A percentile compares a stretch with the other conserved stretches of the same genome.
phyloP scores from a whole-genome alignment of 1,140 invertebrate species.

The Chrysomallon squamiferum region DNA sequence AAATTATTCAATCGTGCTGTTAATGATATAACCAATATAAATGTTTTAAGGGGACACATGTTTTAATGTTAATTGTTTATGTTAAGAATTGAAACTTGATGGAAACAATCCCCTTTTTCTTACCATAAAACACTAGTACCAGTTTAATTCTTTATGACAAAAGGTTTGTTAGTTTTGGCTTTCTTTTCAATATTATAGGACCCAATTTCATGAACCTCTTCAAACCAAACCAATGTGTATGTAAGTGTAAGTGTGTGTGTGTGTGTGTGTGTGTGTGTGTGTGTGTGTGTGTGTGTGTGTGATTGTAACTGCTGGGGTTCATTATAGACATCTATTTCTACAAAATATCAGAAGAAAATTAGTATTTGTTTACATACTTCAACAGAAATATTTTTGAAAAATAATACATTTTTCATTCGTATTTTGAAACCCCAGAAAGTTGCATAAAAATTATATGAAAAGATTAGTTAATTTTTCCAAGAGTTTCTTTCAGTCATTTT shows the following conservation, averaged over 20 bases:
- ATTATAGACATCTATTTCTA: background rate
- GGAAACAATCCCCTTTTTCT: background rate
- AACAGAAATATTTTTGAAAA: background rate
- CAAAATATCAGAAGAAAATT: background rate
- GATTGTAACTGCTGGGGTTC: background rate
- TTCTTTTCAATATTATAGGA: background rate
- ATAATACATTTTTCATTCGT: background rate
- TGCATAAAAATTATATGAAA: background rate
- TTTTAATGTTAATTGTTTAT: background rate
- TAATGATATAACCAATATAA: too few species aligned
- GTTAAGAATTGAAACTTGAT: background rate
- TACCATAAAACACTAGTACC: background rate
- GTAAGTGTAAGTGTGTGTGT: slow-evolving; percentile 6
- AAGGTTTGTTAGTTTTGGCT: background rate
- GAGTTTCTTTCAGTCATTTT: too few species aligned
- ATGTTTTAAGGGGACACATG: background rate
- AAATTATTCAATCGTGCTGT: too few species aligned
- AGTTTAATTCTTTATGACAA: background rate
- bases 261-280: slow-evolving; percentile 13
- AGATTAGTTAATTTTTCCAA: background rate
- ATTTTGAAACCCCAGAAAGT: background rate
- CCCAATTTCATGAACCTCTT: background rate
- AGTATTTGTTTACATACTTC: background rate
- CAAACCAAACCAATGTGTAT: slow-evolving; percentile 1
- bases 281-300: background rate